Conservation (phyloP, 2,888 invertebrate species). For the Drosophila pegasa region DNA sequence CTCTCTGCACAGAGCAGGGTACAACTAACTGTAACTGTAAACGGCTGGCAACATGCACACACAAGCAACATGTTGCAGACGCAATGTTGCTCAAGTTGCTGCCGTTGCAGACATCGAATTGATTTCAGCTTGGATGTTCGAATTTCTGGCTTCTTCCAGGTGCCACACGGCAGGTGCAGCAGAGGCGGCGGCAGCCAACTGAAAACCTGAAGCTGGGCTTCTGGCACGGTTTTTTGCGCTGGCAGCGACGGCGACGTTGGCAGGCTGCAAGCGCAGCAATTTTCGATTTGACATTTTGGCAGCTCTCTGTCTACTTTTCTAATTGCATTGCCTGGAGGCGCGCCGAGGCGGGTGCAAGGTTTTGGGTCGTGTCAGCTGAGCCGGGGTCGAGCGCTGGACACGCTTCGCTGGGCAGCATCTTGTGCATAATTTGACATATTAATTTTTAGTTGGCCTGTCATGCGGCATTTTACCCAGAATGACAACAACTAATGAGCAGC, state of each 20-base stretch:
- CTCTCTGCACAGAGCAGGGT: neutral
- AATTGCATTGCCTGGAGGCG: constrained; percentile 60
- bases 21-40: constrained; percentile 41
- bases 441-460: constrained; percentile 66
- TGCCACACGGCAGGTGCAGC: constrained; percentile 39
- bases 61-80: constrained; percentile 42
- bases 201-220: constrained; percentile 38
- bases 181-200: constrained; percentile 5
- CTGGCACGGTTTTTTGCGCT: constrained; percentile 42
- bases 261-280: constrained; percentile 69
- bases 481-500: constrained; percentile 66
- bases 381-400: constrained; percentile 51
- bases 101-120: constrained; percentile 32
- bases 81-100: constrained; percentile 39
- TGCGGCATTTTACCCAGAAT: constrained; percentile 39
- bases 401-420: constrained; percentile 56
- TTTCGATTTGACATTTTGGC: constrained; percentile 79
- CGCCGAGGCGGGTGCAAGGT: neutral
- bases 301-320: constrained; percentile 61
- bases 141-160: constrained; percentile 25
- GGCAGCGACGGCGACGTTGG: constrained; percentile 18
- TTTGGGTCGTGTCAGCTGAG: constrained; percentile 9
- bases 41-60: constrained; percentile 35
- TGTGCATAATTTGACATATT: constrained; percentile 78
- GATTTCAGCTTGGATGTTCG: constrained; percentile 35